Base-by-base conservation (phyloP, 2,113 vertebrate genomes). In the Dipodomys ordii region DNA sequence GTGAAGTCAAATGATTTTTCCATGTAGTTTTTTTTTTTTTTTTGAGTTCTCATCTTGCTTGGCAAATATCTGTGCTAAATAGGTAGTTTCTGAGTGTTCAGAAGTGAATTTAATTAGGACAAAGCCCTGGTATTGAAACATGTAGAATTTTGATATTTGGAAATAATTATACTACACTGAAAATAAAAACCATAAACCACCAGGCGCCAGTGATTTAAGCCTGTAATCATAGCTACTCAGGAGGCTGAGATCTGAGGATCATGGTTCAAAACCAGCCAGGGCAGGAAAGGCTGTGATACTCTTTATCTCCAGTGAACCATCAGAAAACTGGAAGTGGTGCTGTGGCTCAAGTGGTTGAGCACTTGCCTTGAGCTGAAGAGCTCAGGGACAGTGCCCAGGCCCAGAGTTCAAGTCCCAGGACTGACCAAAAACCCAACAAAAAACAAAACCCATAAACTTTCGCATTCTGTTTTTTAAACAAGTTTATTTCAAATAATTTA, bases 71-170 rank as follows among this genome's bases (percentile, higher is more conserved):
- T 35, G 60, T 80, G 60, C 13, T 71, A 73, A 16, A 35, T 39
- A 10, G 8, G 46, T 1, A 27, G 62, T 94, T 85, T 78, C 53
- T 79, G 44, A 93, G 83, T 23, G 62, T 79, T n/a, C 71, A 11
- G 68, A 90, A 87, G 23, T 27, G 74, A 84, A 60, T 65, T 71
- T 65, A 77, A 90, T 74, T 74, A 76, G 46, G 27, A 69, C 64
- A 92, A 88, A 81, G 27, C 65, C 16, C 72, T 89, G 49, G 27
- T 9, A 69, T 85, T 76, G 20, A 78, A 90, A 73, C 19, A 77
- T 93, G 57, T 84, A 78, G 35, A 84, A 62, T 65, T 93, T 92
- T 92, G 84, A 74, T 90, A 49, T 92, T 87, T 94, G 69, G 82
- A 89, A 53, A 69, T 62, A 65, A 8, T 78, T 69, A 32, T 19